Evolutionary conservation across 2,797 vertebrate genomes (phyloP), one percentile per base, ranked within the genome.

Genomic region (Phalanger gymnotis): DNA sequence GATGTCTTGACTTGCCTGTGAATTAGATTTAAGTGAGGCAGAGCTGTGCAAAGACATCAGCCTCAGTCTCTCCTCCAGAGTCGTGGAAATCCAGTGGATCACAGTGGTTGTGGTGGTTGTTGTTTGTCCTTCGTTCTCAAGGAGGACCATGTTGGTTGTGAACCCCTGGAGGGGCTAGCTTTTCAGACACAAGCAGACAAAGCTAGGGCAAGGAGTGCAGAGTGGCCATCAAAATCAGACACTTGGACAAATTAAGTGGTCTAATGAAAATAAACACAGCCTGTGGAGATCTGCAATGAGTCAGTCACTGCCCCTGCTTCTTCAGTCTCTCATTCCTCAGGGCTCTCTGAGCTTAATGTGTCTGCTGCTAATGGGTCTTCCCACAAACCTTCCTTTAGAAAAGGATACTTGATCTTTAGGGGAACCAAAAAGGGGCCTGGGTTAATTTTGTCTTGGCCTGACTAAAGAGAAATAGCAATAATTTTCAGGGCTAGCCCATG

Each of bases 381-480:
- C 1, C 34, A 58, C 9, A 16, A 94, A 53, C 22, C 25, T n/a
- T 96, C 47, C n/a, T n/a, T n/a, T 40, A 96, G 53, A 52, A 95
- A 93, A 96, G 16, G 53, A 92, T 93, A 96, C 90, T 57, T 31
- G 30, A 31, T 94, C 28, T 3, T 53, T 94, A 91, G 40, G 40
- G 90, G 53, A 89, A 93, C 54, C 93, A 30, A 34, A 81, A 87
- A 54, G 93, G 53, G 56, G 2, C 40, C 40, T 90, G 40, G 30
- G 30, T 55, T 93, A 92, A 61, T 95, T 96, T 96, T 94, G 10
- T 54, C 61, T 54, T 10, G 92, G 34, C 56, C 54, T 28, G 54
- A 87, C 47, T 93, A 3, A 0, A 28, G 40, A 11, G 27, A 90
- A 25, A 47, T 12, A 91, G 81, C 1, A n/a, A 34, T 66, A 34